phyloP scores from a whole-genome alignment of 1,140 invertebrate species.

The Apis mellifera region DNA sequence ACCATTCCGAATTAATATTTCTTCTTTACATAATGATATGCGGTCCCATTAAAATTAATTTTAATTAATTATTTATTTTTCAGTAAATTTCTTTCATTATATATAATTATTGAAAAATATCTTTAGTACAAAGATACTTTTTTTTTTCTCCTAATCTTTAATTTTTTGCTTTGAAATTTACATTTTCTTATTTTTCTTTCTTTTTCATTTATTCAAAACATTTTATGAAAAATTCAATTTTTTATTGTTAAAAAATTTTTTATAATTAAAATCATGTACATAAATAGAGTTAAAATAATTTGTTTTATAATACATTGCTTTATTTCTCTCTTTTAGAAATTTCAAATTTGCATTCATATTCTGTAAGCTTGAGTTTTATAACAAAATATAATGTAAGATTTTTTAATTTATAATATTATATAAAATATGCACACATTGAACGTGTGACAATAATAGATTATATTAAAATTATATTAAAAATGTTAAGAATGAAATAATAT shows the following conservation, averaged over 20 bases:
- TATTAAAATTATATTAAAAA: background rate
- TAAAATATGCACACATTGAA: background rate
- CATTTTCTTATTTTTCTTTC: background rate
- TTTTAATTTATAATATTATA: background rate
- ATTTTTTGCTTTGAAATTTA: background rate
- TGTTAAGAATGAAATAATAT: background rate
- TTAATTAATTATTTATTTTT: background rate
- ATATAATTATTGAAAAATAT: background rate
- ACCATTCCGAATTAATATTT: constrained; percentile 8
- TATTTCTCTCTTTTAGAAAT: background rate
- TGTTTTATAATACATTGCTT: background rate
- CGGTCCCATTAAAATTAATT: constrained; percentile 9
- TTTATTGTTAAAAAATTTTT: background rate
- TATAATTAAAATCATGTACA: background rate
- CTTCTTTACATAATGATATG: constrained; percentile 29
- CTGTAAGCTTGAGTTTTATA: background rate
- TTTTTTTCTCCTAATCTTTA: background rate
- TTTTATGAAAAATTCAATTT: background rate
- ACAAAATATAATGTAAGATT: background rate
- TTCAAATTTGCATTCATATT: background rate
- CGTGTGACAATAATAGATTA: background rate
- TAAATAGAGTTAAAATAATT: background rate
- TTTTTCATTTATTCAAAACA: background rate
- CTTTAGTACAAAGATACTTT: background rate
- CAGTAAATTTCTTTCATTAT: background rate